A percentile compares a stretch with the other conserved stretches of the same genome.
phyloP scores from a whole-genome alignment of 2,888 invertebrate species.

The Tribolium freemani region DNA sequence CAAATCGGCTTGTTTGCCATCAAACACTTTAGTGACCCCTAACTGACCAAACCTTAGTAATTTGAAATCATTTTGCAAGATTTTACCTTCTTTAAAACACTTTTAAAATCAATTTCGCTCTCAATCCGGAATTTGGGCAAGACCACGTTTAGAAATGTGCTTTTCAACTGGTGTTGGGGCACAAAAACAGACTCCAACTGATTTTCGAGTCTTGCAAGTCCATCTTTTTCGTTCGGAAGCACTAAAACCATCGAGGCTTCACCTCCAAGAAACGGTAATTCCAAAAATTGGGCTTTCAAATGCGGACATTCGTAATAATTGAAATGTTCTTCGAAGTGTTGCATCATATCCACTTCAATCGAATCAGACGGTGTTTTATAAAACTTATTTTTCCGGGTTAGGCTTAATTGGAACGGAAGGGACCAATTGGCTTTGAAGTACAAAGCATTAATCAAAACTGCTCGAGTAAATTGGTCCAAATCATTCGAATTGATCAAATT shows the following conservation, averaged over 20 bases:
- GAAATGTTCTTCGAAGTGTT: background rate
- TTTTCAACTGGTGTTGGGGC: background rate
- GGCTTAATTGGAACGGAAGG: background rate
- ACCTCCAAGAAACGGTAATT: constrained; percentile 7
- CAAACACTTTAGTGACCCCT: constrained; percentile 38
- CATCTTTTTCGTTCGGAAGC: constrained; percentile 13
- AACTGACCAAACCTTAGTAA: constrained; percentile 22
- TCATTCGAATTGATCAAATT: constrained; percentile 6
- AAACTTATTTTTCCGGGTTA: background rate
- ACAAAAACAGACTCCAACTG: background rate
- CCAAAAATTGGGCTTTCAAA: constrained; percentile 16
- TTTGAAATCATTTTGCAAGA: background rate
- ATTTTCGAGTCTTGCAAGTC: background rate
- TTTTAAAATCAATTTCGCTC: background rate
- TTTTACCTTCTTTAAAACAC: background rate
- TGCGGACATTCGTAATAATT: constrained; percentile 9
- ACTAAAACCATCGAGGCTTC: constrained; percentile 19
- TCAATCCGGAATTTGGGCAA: constrained; percentile 13
- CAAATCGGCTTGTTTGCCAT: constrained; percentile 45
- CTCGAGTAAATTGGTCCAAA: background rate
- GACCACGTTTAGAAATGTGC: background rate
- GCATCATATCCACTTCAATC: background rate
- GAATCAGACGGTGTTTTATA: background rate
- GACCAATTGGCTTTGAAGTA: constrained; percentile 18
- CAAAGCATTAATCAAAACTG: constrained; percentile 12